Base-by-base conservation (phyloP, 1,140 invertebrate genomes). In the Lepidotrigona ventralis region DNA sequence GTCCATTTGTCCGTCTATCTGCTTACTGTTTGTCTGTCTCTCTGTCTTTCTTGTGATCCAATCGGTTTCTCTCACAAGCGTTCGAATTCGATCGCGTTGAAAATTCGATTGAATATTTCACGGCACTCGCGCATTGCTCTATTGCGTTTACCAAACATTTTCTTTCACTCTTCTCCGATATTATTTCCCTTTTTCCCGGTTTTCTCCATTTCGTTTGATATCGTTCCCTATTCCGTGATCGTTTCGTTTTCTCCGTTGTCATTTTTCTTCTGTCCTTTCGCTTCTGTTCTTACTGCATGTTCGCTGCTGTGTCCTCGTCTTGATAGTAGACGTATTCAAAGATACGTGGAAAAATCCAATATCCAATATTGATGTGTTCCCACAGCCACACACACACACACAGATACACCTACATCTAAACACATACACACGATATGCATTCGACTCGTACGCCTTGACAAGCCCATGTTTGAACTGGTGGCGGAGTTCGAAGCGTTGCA, bases 381-480 rank as follows among this genome's bases (percentile, higher is more conserved):
- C 70, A 76, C 17, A 69, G 1, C 51, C 60, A 80, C 53, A 66
- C 51, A 78, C 29, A 86, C 29, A 88, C 33, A 84, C n/a, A n/a
- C 60, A 72, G 19, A 66, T 56, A 75, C 53, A 75, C 71, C 63
- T 23, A 84, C 39, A 46, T 8, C 39, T 8, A 46, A 8, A 33
- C 33, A 33, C 33, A 72, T 54, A 46, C 33, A 87, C 73, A 81
- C 73, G 51, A 87, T 26, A 78, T 85, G 79, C 79, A 83, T 88
- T 85, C 83, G 83, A 83, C 64, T 88, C 74, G 58, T 88, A 72
- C 54, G 74, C 64, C 86, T 88, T 70, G 81, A 70, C 88, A 91
- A 90, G 88, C 86, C 90, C 90, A 91, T 89, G 81, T 88, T 90
- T 89, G 88, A 90, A 90, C 91, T 90, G 91, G 91, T 88, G 79